Conservation (phyloP, 2,113 vertebrate species). For the Grallaria varia region DNA sequence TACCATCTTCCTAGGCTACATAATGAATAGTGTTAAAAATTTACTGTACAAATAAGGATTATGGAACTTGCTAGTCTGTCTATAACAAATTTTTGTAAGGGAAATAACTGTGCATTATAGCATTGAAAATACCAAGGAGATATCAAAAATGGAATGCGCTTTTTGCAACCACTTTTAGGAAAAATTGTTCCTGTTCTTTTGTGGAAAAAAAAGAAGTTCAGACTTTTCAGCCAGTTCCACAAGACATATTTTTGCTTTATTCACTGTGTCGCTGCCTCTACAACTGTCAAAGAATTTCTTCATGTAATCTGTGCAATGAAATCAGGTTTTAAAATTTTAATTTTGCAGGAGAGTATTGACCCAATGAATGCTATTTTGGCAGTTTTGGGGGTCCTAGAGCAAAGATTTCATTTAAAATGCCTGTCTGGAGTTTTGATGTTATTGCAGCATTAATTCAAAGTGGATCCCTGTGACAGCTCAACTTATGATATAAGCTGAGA, state of each 20-base stretch:
- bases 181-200: background rate
- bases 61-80: background rate
- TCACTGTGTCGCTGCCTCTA: background rate
- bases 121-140: background rate
- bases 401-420: background rate
- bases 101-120: background rate
- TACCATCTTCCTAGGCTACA: background rate
- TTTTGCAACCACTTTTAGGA: background rate
- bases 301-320: background rate
- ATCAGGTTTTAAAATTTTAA: background rate
- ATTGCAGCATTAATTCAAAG: slow-evolving; percentile 65
- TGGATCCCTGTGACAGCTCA: slow-evolving; percentile 63
- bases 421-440: background rate
- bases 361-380: background rate
- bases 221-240: background rate
- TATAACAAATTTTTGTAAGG: background rate
- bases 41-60: background rate
- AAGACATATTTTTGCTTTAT: background rate
- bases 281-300: background rate
- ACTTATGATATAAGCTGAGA: slow-evolving; percentile 65
- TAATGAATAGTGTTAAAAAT: background rate
- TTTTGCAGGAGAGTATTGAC: background rate
- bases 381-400: background rate
- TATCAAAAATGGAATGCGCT: background rate
- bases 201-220: background rate